phyloP scores from a whole-genome alignment of 2,888 invertebrate genomes.

The Eupithecia tripunctaria region DNA sequence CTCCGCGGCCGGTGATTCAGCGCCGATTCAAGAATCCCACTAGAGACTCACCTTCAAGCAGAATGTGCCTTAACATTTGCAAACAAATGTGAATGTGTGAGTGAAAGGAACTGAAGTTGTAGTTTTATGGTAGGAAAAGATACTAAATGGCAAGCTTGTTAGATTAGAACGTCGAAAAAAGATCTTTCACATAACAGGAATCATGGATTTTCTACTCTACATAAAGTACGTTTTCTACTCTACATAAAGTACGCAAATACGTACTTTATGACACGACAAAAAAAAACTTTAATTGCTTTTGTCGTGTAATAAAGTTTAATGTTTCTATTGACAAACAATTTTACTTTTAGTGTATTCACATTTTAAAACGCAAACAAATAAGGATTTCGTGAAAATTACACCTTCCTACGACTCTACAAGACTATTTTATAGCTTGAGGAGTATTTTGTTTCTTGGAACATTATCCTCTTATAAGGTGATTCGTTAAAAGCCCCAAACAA shows the following conservation, averaged over 20 bases:
- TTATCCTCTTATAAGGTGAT: neutral
- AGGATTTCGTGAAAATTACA: too few species aligned
- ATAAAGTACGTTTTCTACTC: too few species aligned
- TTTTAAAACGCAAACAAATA: too few species aligned
- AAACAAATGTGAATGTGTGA: constrained; percentile 16
- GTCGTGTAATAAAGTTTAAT: too few species aligned
- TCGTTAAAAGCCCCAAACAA: neutral
- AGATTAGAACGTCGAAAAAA: neutral
- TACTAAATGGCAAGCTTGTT: neutral
- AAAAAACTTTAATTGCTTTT: too few species aligned
- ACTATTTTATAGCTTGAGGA: neutral
- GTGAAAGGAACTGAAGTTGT: constrained; percentile 18
- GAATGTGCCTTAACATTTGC: constrained; percentile 12
- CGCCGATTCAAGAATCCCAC: neutral
- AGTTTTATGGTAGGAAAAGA: constrained; percentile 22
- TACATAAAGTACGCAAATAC: too few species aligned
- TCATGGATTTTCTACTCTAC: neutral
- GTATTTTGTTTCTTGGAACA: neutral
- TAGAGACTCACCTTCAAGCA: constrained; percentile 14
- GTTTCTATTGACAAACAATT: neutral
- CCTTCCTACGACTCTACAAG: too few species aligned
- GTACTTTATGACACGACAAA: too few species aligned
- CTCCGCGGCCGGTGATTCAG: too few species aligned
- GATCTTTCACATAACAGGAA: neutral
- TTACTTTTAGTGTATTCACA: neutral